These are phyloP conservation scores for Esox masquinongy DNA, from an alignment of 2,797 vertebrate genomes.

Conservation along the genomic window DNA sequence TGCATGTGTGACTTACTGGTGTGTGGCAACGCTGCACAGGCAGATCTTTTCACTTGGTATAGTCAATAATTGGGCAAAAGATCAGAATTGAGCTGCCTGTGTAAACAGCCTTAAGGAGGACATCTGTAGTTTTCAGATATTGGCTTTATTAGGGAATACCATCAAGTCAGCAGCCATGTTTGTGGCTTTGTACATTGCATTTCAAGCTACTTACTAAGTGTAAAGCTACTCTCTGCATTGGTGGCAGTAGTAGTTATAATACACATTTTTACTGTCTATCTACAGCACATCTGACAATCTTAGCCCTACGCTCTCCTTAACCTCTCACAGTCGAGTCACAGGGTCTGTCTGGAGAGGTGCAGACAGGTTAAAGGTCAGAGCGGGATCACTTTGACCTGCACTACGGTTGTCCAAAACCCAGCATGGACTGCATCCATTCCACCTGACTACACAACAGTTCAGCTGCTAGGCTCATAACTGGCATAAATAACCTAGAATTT, in stretches of 20 bases:
- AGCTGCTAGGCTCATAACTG: slow-evolving; percentile 1
- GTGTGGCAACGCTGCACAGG: not conserved
- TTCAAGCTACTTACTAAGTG: not conserved
- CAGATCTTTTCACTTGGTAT: too few species aligned
- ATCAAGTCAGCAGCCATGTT: not conserved
- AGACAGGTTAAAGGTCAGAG: not conserved
- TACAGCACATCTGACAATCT: not conserved
- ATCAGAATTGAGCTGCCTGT: too few species aligned
- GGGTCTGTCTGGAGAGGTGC: not conserved
- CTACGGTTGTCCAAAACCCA: not conserved
- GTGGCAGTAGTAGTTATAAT: not conserved
- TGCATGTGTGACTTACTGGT: not conserved
- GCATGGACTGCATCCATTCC: not conserved
- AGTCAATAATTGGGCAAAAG: too few species aligned
- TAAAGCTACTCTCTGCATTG: not conserved
- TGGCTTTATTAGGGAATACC: not conserved
- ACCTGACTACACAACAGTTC: not conserved
- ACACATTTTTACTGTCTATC: not conserved
- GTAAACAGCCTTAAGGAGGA: not conserved
- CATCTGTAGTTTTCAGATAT: not conserved
- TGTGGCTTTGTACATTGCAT: not conserved
- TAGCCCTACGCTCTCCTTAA: not conserved
- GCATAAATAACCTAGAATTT: not conserved
- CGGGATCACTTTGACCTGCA: not conserved
- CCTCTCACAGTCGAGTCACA: not conserved